Evolutionary conservation across 2,797 vertebrate genomes (phyloP), one percentile per base, ranked within the genome.

Genomic region (Hippoglossus hippoglossus): DNA sequence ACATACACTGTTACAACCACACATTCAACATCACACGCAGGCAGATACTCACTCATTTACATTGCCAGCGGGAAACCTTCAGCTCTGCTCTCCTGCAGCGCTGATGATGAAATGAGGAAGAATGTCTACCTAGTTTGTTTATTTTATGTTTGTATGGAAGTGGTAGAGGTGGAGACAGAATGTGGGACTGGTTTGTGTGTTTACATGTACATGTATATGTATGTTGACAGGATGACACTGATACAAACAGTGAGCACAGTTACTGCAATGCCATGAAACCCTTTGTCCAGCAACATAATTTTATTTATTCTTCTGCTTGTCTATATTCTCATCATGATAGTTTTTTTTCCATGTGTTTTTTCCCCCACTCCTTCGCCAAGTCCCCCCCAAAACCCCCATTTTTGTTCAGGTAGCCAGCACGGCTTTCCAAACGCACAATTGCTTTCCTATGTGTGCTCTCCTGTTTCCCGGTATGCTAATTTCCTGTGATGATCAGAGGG

Each of bases 401-500:
- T 91, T 67, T 82, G 85, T 76, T 85, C 81, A 84, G 86, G 87
- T 91, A 86, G 91, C 87, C 87, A 89, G 80, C 46, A 12, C 13
- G 83, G 90, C 85, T 81, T 91, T 90, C 92, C 86, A 91, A 89
- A 87, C 71, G 73, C 90, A 91, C 92, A 92, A 91, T 87, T 84
- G 86, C 87, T 87, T 90, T 90, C 87, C 88, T 83, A 88, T 82
- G 87, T 85, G 84, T 77, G 88, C 84, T 87, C 83, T 90, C 89
- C 87, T 87, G 80, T 91, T 92, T 91, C 90, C 90, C 66, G 78
- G 85, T 92, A 93, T 94, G 94, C 89, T 93, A 92, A 94, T 94
- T 90, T 91, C 86, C 90, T 93, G 82, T 93, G 93, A 93, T 93
- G 92, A 94, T 94, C 93, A 93, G 91, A 94, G 87, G 88, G 89